Evolutionary conservation across 2,888 invertebrate species (phyloP), one percentile per base, ranked within the genome.

Genomic region (Lasioglossum marginatum): DNA sequence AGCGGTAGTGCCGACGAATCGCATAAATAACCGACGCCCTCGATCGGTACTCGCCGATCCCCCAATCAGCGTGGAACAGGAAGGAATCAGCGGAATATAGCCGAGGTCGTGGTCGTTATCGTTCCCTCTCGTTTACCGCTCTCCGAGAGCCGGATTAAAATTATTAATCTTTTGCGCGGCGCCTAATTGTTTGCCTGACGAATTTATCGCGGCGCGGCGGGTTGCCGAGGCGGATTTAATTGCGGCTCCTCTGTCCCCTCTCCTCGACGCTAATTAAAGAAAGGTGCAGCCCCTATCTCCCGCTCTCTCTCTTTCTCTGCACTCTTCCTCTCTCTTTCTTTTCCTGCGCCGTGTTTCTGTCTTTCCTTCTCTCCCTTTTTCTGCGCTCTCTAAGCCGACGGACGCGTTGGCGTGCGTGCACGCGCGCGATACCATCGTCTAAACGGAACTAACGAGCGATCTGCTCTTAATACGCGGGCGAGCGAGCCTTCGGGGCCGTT

Each of bases 401-500:
- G 60, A 60, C 66, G 19, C 40, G 66, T 57, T 12, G 14, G 37
- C 23, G 27, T 31, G 27, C 63, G 82, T 70, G 81, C 23, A 37
- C 73, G 4, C 40, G 45, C 63, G 27, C 27, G 83, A 86, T 88
- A 87, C 57, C 80, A 86, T 88, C 83, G 74, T 68, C 82, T 88
- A 88, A 90, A 90, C 83, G 87, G 87, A 90, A 88, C 90, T 88
- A 86, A 90, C 88, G 85, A 90, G 86, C 85, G 72, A 82, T 81
- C 37, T 71, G 84, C 60, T 85, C 82, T 81, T 85, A 60, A 85
- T 68, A 68, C 68, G 68, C 68, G 68, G 19, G 37, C 37, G 68
- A 66, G 66, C 66, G 66, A 66, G 19, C 66, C 10, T 3, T 63
- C 57, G 27, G 48, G 77, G 77, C 79, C 48, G 57, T 81, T 83